Conservation (phyloP, 2,113 vertebrate genomes). For the Anser brachyrhynchus region DNA sequence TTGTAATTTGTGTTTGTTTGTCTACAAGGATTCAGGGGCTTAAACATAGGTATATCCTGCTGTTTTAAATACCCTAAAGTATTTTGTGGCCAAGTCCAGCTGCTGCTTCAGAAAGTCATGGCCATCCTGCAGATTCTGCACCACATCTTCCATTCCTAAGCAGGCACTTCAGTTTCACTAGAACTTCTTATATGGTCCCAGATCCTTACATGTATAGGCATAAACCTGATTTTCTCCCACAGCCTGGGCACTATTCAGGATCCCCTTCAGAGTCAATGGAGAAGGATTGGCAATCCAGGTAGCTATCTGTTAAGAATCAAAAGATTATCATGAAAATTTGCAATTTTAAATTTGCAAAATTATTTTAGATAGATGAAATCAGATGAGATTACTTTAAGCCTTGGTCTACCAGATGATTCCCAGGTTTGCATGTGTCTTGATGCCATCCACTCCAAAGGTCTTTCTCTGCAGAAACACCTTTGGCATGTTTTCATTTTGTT, state of each 20-base stretch:
- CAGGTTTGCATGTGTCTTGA: accelerated
- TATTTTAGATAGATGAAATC: not conserved
- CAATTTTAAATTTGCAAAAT: not conserved
- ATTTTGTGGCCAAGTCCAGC: not conserved
- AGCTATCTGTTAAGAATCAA: not conserved
- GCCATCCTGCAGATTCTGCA: not conserved
- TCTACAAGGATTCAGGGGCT: not conserved
- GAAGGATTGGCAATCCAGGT: not conserved
- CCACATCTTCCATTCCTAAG: not conserved
- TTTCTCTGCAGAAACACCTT: not conserved
- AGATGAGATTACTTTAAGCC: not conserved
- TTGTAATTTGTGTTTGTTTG: not conserved
- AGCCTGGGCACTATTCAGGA: not conserved
- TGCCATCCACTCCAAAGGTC: not conserved
- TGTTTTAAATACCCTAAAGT: not conserved
- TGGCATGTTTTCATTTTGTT: not conserved
- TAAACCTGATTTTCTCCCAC: not conserved
- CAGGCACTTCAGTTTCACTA: not conserved
- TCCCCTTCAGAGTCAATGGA: not conserved
- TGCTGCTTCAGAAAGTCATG: not conserved
- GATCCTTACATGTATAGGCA: not conserved
- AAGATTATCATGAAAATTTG: not conserved
- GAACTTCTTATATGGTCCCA: not conserved
- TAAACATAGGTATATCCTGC: not conserved
- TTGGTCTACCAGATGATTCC: not conserved